Conservation (phyloP, 2,797 vertebrate genomes). For the Pipistrellus pipistrellus region DNA sequence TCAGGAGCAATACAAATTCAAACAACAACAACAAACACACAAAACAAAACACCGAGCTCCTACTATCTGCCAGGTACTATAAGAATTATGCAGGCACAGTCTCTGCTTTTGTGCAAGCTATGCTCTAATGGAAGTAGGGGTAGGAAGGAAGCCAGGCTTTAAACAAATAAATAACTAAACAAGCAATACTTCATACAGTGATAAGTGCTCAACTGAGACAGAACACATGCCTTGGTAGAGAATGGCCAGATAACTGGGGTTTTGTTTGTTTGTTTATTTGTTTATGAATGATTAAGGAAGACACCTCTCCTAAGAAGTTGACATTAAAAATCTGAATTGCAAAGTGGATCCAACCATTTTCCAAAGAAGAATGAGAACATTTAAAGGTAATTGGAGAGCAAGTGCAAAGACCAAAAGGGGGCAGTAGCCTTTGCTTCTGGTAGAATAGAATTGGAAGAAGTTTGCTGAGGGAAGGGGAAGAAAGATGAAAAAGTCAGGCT, state of each 20-base stretch:
- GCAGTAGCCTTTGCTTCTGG: neutral
- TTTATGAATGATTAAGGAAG: neutral
- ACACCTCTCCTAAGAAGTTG: neutral
- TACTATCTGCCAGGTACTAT: neutral
- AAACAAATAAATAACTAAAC: neutral
- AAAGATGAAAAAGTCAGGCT: neutral
- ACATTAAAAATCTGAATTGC: conserved; percentile 8
- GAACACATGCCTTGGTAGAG: neutral
- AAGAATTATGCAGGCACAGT: neutral
- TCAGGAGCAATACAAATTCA: neutral
- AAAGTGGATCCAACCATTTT: neutral
- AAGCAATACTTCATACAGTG: neutral
- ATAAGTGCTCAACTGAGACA: neutral
- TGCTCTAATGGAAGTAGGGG: neutral
- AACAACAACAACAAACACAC: neutral
- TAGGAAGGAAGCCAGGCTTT: neutral
- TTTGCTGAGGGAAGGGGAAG: neutral
- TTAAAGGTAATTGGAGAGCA: neutral
- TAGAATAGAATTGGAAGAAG: neutral
- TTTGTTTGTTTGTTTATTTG: neutral
- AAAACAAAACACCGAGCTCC: neutral
- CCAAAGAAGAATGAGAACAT: neutral
- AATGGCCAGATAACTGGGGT: neutral
- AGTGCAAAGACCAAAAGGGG: neutral
- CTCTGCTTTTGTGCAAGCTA: neutral